Evolutionary conservation across 2,797 vertebrate genomes (phyloP).

Genomic region (Phoebastria nigripes): DNA sequence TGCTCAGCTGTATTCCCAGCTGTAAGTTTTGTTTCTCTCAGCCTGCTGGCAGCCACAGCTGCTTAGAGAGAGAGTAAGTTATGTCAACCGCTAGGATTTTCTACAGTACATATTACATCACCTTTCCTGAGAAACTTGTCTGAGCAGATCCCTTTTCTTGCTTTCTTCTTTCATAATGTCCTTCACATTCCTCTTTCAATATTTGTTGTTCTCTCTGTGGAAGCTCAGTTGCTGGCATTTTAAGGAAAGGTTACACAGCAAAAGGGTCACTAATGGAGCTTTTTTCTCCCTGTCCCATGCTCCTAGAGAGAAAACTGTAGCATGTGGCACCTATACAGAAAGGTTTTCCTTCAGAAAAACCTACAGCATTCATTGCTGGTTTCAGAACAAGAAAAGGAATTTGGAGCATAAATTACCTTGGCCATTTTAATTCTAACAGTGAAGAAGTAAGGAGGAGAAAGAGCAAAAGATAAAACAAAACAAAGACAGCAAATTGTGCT

Average conservation of each 20-base stretch:
- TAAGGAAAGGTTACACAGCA: conserved; percentile 43
- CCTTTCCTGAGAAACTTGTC: conserved; percentile 44
- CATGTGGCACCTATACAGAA: not conserved
- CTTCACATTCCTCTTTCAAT: conserved; percentile 28
- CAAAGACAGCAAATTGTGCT: not conserved
- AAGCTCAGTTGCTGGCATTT: conserved; percentile 3
- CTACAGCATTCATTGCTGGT: not conserved
- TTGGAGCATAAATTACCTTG: not conserved
- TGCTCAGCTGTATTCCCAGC: conserved; percentile 3
- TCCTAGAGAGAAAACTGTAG: not conserved
- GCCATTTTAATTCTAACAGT: not conserved
- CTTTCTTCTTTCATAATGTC: conserved; percentile 24
- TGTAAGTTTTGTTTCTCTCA: not conserved
- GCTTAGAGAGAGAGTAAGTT: conserved; percentile 8
- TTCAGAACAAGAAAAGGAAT: not conserved
- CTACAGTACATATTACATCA: conserved; percentile 48
- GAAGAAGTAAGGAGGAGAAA: not conserved
- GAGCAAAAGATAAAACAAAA: not conserved
- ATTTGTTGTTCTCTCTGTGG: conserved; percentile 20
- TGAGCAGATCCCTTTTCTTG: conserved; percentile 40
- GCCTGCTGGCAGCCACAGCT: not conserved
- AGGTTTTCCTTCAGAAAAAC: not conserved
- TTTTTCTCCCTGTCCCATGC: not conserved
- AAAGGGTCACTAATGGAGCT: not conserved
- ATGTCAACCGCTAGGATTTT: conserved; percentile 25